Base-by-base conservation (phyloP, 2,113 vertebrate species). In the Cyrtonyx montezumae region DNA sequence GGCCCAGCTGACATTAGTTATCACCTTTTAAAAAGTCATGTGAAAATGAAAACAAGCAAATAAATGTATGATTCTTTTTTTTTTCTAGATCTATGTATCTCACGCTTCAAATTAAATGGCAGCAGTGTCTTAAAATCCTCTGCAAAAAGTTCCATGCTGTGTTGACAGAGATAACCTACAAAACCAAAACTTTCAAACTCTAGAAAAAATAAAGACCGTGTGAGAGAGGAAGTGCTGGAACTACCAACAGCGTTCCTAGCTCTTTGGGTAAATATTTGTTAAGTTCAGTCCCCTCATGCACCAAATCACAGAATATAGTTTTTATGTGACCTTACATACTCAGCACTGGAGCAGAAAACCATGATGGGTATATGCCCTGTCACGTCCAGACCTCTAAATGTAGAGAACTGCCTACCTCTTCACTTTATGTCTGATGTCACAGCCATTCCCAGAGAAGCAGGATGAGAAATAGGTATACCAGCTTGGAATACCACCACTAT, bases 171-270 rank as follows among this genome's bases (percentile, higher is more conserved):
- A 53, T 13, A 65, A 88, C 87, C 58, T 56, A 61, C 62, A 94
- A 84, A 86, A 78, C 61, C 79, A 91, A 95, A 94, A 65, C 40
- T 43, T 36, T 45, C 53, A 51, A 20, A 69, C 66, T 42, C 62
- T 48, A 91, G 58, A 36, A 89, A 90, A 94, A 92, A 81, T 80
- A 92, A 88, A 92, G 81, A 45, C 43, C 90, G 53, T 89, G 87
- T 40, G 74, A 93, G 62, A 92, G 25, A 92, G 81, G 89, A 94
- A 91, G 70, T 66, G 28, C 40, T 88, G 62, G 45, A 76, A 76
- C 78, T 91, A 89, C 53, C 80, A 92, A 36, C 26, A 73, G 48
- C 13, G 32, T 21, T 73, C 82, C 74, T 91, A 74, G 48, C 9
- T 48, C 58, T 86, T 58, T 66, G n/a, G 16, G 70, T 84, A 92